phyloP scores from a whole-genome alignment of 2,113 vertebrate species.

The Propithecus coquereli region DNA sequence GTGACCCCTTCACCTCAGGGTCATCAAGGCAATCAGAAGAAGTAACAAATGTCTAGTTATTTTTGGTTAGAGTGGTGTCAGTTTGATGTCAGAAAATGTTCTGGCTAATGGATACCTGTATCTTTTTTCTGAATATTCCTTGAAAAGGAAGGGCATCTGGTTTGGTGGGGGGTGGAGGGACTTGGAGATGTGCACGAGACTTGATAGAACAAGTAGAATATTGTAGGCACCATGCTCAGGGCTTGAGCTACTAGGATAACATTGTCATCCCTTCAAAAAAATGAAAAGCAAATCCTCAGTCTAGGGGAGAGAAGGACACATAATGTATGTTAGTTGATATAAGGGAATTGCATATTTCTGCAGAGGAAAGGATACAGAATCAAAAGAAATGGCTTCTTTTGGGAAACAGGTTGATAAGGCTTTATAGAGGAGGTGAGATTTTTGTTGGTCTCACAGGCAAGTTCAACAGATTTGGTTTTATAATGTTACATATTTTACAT shows the following conservation, averaged over 20 bases:
- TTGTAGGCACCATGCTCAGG: background rate
- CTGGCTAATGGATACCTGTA: slow-evolving; percentile 16
- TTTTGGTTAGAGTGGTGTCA: slow-evolving; percentile 51
- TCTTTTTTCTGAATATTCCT: background rate
- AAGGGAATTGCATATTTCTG: background rate
- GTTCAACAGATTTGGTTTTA: background rate
- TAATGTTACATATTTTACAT: background rate
- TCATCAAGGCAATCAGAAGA: background rate
- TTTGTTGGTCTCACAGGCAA: background rate
- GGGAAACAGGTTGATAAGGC: background rate
- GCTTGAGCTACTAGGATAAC: background rate
- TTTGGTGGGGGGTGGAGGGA: fast-evolving
- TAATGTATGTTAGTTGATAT: background rate
- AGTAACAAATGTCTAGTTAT: slow-evolving; percentile 41
- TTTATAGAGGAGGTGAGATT: background rate
- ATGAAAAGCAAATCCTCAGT: background rate
- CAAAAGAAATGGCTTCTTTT: background rate
- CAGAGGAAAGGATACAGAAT: background rate
- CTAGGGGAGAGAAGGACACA: background rate
- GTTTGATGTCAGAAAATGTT: slow-evolving; percentile 38
- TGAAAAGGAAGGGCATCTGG: background rate
- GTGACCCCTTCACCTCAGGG: background rate
- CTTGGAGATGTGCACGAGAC: background rate
- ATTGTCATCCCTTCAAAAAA: background rate
- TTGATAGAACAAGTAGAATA: background rate